Conservation (phyloP, 2,888 invertebrate genomes). For the Norana najaformis region DNA sequence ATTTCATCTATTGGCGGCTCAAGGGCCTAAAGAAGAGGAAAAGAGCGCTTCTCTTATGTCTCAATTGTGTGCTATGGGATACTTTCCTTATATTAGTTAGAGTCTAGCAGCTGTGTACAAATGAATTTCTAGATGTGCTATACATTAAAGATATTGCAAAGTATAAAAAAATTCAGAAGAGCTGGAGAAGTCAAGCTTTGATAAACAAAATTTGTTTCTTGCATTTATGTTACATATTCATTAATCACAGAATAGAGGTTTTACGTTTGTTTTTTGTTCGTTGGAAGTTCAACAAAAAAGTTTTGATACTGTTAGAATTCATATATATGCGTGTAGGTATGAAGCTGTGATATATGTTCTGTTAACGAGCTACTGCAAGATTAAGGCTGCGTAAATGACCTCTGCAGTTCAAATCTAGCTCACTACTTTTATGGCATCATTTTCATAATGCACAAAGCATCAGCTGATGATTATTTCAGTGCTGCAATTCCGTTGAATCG, state of each 20-base stretch:
- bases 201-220: neutral
- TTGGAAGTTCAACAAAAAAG: neutral
- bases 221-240: neutral
- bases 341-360: neutral
- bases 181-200: neutral
- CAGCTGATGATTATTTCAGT: neutral
- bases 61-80: too few relatives aligned
- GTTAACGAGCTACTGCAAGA: neutral
- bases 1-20: too few relatives aligned
- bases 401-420: neutral
- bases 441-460: neutral
- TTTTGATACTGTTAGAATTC: neutral
- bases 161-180: neutral
- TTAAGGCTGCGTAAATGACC: neutral
- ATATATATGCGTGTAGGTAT: neutral
- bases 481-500: neutral
- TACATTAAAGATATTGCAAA: neutral
- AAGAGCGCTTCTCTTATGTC: too few relatives aligned
- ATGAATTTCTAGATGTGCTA: neutral
- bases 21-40: too few relatives aligned
- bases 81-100: too few relatives aligned
- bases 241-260: neutral
- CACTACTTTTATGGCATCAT: neutral
- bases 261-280: neutral
- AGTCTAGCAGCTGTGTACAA: neutral